Evolutionary conservation across 35 echinoderm and acorn worm species (phyloP), one percentile per base, ranked within the genome.

Genomic region (Patiria miniata): DNA sequence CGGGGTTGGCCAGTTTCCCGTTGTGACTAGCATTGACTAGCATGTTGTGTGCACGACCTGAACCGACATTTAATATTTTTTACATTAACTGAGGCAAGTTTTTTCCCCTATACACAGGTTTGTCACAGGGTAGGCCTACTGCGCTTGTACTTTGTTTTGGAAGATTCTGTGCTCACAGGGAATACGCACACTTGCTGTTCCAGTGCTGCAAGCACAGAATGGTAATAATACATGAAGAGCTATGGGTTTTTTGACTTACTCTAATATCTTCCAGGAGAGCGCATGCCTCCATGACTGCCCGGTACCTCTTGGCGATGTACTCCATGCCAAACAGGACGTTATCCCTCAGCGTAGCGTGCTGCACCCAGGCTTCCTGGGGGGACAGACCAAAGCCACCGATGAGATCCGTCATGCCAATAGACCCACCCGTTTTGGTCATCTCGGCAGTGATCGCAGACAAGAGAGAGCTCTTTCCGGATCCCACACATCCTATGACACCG

Each of bases 381-480:
- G 86, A 81, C 10, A 99, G 90, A 36, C 96, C 96, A 52, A 99
- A 99, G 7, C 96, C 96, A 42, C 59, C 18, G 23, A 83, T 78
- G 6, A 99, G 79, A 47, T 78, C 40, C 4, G 86, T n/a, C 2
- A 99, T 83, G 40, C 89, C 85, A 51, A 94, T 99, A 8, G n/a
- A 29, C 8, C 96, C 96, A 22, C 78, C 40, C 12, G 91, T 83
- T 26, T 92, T 88, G 50, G 81, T 87, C 96, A 99, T 99, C 80
- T 99, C 96, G 40, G 92, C 96, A 39, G 83, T 87, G 14, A 99
- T 90, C 8, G 96, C 96, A 53, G 96, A 77, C 30, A 99, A 79
- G 0, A 99, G 90, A 37, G 96, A 99, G 39, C 96, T 99, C 83
- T 99, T 99, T 12, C 96, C 96, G 8, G 93, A 94, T 34, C 96